Evolutionary conservation across 2,888 invertebrate genomes (phyloP), one percentile per base, ranked within the genome.

Genomic region (Himalopsyche japonica): DNA sequence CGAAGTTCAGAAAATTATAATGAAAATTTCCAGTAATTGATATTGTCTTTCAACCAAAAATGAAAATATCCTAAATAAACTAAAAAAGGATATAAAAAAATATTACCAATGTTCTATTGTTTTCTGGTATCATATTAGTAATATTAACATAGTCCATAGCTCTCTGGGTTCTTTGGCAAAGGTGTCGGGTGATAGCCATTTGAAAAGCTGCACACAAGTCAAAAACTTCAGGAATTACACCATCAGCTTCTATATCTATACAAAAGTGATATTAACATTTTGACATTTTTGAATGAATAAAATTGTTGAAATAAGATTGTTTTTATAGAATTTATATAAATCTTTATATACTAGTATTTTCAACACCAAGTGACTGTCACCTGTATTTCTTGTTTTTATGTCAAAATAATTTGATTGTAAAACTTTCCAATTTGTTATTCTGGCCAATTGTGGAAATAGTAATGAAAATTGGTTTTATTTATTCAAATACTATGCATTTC

Each of bases 191-290:
- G 15, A 96, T 89, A 15, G 94, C 93, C 86, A 94, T 92, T 89
- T 98, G 96, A 88, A 98, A 94, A 82, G 95, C 95, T 20, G 98
- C 98, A 93, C 98, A 98, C 15, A 99, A 90, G 89, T 99, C 96
- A 88, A 93, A 91, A 18, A 95, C 93, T 89, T 95, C 94, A 18
- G 96, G 96, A 87, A 98, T 94, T 20, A 97, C 90, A 81, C 92
- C 93, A 90, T 96, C 95, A 18, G 94, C 95, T 87, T 91, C 93
- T 91, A 91, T 87, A 76, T 88, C 88, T 77, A 12, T 82, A 49
- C 82, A 64, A 43, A 47, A 76, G 24, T 78, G 12, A 34, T 32
- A 6, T n/a, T n/a, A n/a, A n/a, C n/a, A n/a, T 32, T 32, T 32
- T 32, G 32, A 32, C 83, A 30, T 80, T 37, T 82, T n/a, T n/a